Percentiles rank a stretch among this genome's conserved stretches.
These are phyloP conservation scores for Sipha flava DNA, from an alignment of 1,140 invertebrate species.

Conservation along the genomic window DNA sequence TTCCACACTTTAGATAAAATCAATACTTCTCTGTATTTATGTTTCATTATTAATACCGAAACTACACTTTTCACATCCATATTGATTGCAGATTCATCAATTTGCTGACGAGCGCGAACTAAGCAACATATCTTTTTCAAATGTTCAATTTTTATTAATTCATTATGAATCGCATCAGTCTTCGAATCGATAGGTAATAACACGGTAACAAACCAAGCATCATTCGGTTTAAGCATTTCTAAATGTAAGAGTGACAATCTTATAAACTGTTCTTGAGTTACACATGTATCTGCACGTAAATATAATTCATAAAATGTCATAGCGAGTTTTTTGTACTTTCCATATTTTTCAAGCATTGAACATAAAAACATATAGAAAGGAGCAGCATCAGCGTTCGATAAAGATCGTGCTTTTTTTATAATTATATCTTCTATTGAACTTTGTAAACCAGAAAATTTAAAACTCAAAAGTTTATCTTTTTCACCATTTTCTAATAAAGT, in stretches of 20 bases:
- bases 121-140: constrained; percentile 21
- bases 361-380: constrained; percentile 24
- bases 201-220: constrained; percentile 17
- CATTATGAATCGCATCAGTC: neutral
- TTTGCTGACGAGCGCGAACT: constrained; percentile 9
- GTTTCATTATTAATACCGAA: constrained; percentile 14
- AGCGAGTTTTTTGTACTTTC: constrained; percentile 7
- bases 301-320: constrained; percentile 28
- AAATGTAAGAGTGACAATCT: constrained; percentile 15
- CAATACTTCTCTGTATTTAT: constrained; percentile 16
- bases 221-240: neutral
- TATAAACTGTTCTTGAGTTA: constrained; percentile 9
- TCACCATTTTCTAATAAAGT: constrained; percentile 16
- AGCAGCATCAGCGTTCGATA: constrained; percentile 1
- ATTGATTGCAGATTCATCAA: neutral
- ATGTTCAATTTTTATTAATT: neutral
- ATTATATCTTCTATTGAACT: constrained; percentile 11
- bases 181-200: neutral
- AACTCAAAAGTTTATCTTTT: neutral
- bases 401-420: constrained; percentile 19
- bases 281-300: neutral
- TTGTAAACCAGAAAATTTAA: constrained; percentile 10
- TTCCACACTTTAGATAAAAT: constrained; percentile 20
- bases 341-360: constrained; percentile 14
- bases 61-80: neutral